A percentile compares a stretch with the other conserved stretches of the same genome.
phyloP scores from a whole-genome alignment of 2,113 vertebrate species.

The Misgurnus mizolepis region DNA sequence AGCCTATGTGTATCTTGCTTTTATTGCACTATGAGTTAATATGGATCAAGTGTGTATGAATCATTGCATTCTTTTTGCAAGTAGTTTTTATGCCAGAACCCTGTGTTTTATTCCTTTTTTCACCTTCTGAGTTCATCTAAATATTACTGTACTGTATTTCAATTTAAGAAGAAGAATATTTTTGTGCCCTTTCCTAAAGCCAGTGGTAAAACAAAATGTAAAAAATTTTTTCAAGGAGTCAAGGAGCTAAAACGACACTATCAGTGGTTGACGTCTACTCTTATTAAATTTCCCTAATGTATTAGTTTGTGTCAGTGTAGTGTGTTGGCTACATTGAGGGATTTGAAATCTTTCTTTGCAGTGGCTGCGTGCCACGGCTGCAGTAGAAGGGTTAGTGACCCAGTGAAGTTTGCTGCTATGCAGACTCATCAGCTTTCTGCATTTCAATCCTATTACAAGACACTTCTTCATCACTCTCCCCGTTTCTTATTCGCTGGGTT shows the following conservation, averaged over 20 bases:
- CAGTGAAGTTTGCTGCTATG: constrained; percentile 77
- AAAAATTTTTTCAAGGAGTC: not conserved
- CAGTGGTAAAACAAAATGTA: too few relatives aligned
- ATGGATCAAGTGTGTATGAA: not conserved
- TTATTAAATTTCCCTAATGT: too few relatives aligned
- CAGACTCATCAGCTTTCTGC: constrained; percentile 57
- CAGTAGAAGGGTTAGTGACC: constrained; percentile 72
- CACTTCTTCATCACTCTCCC: not conserved
- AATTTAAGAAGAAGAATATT: too few relatives aligned
- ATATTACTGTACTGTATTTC: too few relatives aligned
- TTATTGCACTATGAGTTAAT: not conserved
- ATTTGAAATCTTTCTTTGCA: constrained; percentile 70
- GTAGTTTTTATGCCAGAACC: too few relatives aligned
- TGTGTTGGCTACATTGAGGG: constrained; percentile 27
- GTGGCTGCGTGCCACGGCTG: constrained; percentile 70
- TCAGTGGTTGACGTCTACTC: too few relatives aligned
- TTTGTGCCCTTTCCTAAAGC: too few relatives aligned
- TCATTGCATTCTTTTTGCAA: too few relatives aligned
- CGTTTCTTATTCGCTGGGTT: not conserved
- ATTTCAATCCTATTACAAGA: constrained; percentile 11
- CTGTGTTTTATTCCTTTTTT: too few relatives aligned
- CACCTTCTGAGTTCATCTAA: too few relatives aligned
- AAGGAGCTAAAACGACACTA: too few relatives aligned
- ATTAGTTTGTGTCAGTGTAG: constrained; percentile 40
- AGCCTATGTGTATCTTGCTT: too few relatives aligned